Base-by-base conservation (phyloP, 2,797 vertebrate species). In the Gallirallus australis region DNA sequence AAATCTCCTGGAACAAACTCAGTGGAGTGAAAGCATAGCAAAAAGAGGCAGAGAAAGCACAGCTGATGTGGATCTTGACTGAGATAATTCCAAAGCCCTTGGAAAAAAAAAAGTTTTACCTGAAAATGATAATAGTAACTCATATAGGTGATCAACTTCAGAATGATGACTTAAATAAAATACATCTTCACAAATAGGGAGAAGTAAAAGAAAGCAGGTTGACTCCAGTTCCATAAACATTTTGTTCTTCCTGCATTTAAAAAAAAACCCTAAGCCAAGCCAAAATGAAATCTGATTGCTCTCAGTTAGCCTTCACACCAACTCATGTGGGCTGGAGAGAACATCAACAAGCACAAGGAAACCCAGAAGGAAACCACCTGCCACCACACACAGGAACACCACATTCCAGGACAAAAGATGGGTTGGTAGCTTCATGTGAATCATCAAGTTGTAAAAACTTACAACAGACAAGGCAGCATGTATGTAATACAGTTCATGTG, bases 1-100 rank as follows among this genome's bases (percentile, higher is more conserved):
- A 90, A 65, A 96, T 86, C 79, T 93, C 48, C 47, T 82, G 18
- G 64, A 94, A 89, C 45, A 80, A 96, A 79, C 42, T 82, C 48
- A 23, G 16, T 48, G 86, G 89, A 73, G 52, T 53, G 52, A 84
- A 93, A 93, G 28, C 30, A 65, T 3, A 83, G 57, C 35, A 56
- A 37, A 53, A 87, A 77, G 54, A 64, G 35, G 24, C 81, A 82
- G 54, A 93, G 28, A 27, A 21, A 81, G 15, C 45, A 60, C 23
- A 83, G 69, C 23, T 91, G 64, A 83, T 70, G 37, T 91, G 45
- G 48, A 50, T 86, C 69, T 83, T 64, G 64, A 87, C 31, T 25
- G 37, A 89, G 24, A 28, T 24, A 70, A 93, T 76, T 86, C 60
- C 61, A 94, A 82, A 85, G 40, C 50, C 91, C 42, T 60, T 54